Base-by-base conservation (phyloP, 2,113 vertebrate species). In the Hemibagrus wyckioides region DNA sequence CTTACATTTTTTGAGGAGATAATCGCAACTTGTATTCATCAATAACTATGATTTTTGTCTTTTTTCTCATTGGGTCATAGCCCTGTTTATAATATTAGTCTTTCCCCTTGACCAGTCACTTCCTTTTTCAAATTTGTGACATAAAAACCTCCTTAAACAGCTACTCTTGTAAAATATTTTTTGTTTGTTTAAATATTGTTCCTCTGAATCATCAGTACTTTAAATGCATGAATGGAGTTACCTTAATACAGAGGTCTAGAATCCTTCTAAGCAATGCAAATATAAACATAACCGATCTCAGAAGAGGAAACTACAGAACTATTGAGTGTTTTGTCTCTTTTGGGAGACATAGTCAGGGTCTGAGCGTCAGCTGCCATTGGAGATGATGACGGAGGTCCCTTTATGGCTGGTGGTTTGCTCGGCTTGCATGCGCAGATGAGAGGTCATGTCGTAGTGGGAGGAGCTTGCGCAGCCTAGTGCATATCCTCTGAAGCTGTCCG, bases 311-410 rank as follows among this genome's bases (percentile, higher is more conserved):
- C 54, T 81, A 83, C 86, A 79, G 69, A 73, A 57, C 65, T 80
- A 79, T 36, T 56, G 52, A 67, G 57, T 41, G 41, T 54, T 79
- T 65, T 23, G 81, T 82, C 54, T 52, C 59, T 67, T 79, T 23
- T 75, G 48, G 59, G 59, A 54, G 33, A 77, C 28, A 23, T 3
- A 41, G 48, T 65, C 76, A 86, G 39, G n/a, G 28, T 73, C 80
- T 48, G 28, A 94, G 92, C 92, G 93, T 97, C 97, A 99, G 96
- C 97, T 99, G 91, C 97, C 97, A 61, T 99, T 99, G 90, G 97
- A 98, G 94, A 99, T 99, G 94, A 99, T 99, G 93, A 99, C 97
- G 2, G 98, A 98, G 87, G 97, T 97, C 92, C 97, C 97, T 93
- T 99, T 99, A 93, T 98, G 98, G 94, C 95, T 96, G 76, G 96